Conservation (phyloP, 2,113 vertebrate species). For the Chaenogobius annularis region DNA sequence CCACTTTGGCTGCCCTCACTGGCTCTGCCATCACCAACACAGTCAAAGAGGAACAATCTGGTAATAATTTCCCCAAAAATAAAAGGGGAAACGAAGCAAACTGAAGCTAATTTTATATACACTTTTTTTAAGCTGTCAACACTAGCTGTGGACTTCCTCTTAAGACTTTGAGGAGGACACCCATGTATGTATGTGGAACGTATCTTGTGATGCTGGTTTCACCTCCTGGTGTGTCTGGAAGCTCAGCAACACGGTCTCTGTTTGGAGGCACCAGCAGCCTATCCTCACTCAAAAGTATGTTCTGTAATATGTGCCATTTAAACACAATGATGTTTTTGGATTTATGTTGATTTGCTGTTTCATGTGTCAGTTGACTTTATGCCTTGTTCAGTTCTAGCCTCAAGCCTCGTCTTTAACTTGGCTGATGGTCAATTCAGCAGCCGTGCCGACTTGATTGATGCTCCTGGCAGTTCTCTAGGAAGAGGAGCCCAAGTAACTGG, state of each 20-base stretch:
- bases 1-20: slow-evolving; percentile 93
- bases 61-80: slow-evolving; percentile 64
- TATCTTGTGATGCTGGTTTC: slow-evolving; percentile 96
- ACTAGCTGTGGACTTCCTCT: slow-evolving; percentile 96
- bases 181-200: slow-evolving; percentile 94
- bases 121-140: slow-evolving; percentile 81
- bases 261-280: slow-evolving; percentile 94
- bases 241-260: slow-evolving; percentile 94
- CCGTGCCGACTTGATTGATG: slow-evolving; percentile 94
- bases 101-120: background rate
- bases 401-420: slow-evolving; percentile 93
- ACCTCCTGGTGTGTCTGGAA: slow-evolving; percentile 92
- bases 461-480: slow-evolving; percentile 93
- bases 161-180: slow-evolving; percentile 91
- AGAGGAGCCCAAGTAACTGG: slow-evolving; percentile 94
- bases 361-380: background rate
- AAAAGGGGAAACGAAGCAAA: background rate
- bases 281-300: slow-evolving; percentile 95
- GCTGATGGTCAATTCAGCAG: slow-evolving; percentile 94
- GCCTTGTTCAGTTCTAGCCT: slow-evolving; percentile 84
- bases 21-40: slow-evolving; percentile 98
- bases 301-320: background rate
- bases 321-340: background rate
- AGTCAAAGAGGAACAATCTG: slow-evolving; percentile 95
- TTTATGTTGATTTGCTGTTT: background rate